phyloP scores from a whole-genome alignment of 2,888 invertebrate genomes.

The Amorpha juglandis region DNA sequence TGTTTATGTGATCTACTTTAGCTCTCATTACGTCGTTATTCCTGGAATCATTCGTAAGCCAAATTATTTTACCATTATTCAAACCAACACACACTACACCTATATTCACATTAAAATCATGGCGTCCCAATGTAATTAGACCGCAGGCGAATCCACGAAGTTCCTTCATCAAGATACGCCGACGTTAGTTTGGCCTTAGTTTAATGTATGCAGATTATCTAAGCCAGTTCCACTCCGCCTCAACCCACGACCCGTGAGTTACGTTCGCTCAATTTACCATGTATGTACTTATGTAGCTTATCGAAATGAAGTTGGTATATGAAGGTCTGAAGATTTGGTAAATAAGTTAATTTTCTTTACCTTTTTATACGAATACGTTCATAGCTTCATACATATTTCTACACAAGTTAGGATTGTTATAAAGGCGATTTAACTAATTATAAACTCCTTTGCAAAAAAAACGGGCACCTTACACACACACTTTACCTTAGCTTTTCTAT shows the following conservation, averaged over 20 bases:
- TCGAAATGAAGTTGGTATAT: not conserved
- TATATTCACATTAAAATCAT: conserved; percentile 41
- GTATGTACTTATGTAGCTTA: conserved; percentile 8
- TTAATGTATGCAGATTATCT: conserved; percentile 85
- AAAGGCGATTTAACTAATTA: no score
- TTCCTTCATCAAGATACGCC: conserved; percentile 80
- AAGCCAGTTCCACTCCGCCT: conserved; percentile 72
- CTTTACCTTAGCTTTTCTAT: no score
- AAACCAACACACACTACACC: not conserved
- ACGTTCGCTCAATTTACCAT: conserved; percentile 66
- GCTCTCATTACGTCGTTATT: no score
- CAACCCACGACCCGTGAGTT: conserved; percentile 51
- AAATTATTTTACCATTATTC: no score
- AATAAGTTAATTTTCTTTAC: no score
- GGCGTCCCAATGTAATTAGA: conserved; percentile 73
- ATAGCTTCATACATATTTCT: no score
- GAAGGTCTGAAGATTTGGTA: not conserved
- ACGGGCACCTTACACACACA: no score
- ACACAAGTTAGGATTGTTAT: no score
- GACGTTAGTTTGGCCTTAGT: conserved; percentile 81
- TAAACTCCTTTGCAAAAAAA: no score
- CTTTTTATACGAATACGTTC: no score
- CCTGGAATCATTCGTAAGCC: no score
- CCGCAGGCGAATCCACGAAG: conserved; percentile 67
- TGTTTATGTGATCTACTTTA: no score